Base-by-base conservation (phyloP, 2,113 vertebrate genomes). In the Eubucco bourcierii region DNA sequence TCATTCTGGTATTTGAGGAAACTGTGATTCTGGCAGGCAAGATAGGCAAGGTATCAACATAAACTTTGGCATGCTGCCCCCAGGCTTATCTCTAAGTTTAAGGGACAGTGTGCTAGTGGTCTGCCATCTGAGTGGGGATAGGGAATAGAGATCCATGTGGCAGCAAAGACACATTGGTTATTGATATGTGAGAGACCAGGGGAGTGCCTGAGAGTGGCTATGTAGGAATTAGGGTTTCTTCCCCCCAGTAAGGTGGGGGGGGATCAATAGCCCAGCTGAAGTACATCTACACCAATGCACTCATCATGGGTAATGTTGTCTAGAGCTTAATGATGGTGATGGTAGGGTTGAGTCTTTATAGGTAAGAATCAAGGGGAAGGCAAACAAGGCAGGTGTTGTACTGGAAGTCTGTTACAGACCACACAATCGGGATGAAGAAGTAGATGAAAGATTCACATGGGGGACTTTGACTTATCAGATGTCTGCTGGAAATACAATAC, bases 1-100 rank as follows among this genome's bases (percentile, higher is more conserved):
- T 90, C 81, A 87, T 94, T 94, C 59, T 41, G 84, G 60, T 93
- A 95, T 81, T 92, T 94, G 47, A 61, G 52, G 88, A 84, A 20
- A 16, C 24, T 79, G n/a, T 65, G 79, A 50, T 60, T 44, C 86
- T 93, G 60, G 5, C 27, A 90, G 76, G 81, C 78, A 90, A 88
- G 47, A 21, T 14, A 70, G 28, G 25, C 50, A 95, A 33, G 19
- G 28, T 21, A 64, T 12, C 84, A 84, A 44, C 6, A 14, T 70
- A 12, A 46, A 41, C 31, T 64, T 9, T 60, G 50, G n/a, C 0
- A 0, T 24, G 64, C 64, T 31, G 13, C 25, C 34, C n/a, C 50
- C 63, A 70, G 75, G 56, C 28, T 75, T 46, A 18, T 13, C 31
- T 46, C n/a, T 33, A 64, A 70, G 53, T 41, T 59, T 59, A 44